Conservation (phyloP, 2,113 vertebrate genomes). For the Phodopus roborovskii region DNA sequence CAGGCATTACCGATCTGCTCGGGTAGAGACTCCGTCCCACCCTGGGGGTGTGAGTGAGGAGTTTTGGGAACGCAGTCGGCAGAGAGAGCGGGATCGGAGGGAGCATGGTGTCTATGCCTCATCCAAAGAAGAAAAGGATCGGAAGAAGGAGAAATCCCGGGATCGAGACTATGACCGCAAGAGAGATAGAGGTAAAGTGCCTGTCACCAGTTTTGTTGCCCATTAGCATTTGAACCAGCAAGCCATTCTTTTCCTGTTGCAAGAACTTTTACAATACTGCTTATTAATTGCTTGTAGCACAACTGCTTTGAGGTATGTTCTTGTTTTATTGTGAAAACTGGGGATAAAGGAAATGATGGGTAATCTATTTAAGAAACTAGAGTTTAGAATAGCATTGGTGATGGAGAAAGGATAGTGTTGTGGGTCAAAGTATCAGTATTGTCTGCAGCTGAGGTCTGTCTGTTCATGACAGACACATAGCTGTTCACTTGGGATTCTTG, state of each 20-base stretch:
- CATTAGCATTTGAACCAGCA: not conserved
- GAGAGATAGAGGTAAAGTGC: slow-evolving; percentile 88
- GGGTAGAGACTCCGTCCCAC: slow-evolving; percentile 95
- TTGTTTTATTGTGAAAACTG: slow-evolving; percentile 7
- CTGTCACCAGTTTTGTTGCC: rapidly evolving
- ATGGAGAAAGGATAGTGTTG: not conserved
- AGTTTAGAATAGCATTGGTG: not conserved
- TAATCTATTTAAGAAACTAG: not conserved
- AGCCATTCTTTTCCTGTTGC: not conserved
- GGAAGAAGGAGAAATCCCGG: slow-evolving; percentile 87
- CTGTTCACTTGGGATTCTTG: slow-evolving; percentile 50
- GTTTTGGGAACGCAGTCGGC: slow-evolving; percentile 93
- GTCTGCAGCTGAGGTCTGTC: not conserved
- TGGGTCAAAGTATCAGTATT: slow-evolving; percentile 3
- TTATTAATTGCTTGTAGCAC: not conserved
- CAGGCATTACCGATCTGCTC: slow-evolving; percentile 95
- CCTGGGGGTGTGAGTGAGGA: slow-evolving; percentile 98
- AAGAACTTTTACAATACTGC: not conserved
- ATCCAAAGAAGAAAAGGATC: slow-evolving; percentile 94
- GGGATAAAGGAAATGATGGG: not conserved
- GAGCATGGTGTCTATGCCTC: slow-evolving; percentile 97
- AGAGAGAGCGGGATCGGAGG: slow-evolving; percentile 94
- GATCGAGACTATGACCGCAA: slow-evolving; percentile 87
- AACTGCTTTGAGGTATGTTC: slow-evolving; percentile 18
- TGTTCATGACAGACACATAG: not conserved